A percentile compares a stretch with the other conserved stretches of the same genome.
Evolutionary conservation across 1,140 invertebrate genomes (phyloP).

Genomic region (Whitmania pigra): DNA sequence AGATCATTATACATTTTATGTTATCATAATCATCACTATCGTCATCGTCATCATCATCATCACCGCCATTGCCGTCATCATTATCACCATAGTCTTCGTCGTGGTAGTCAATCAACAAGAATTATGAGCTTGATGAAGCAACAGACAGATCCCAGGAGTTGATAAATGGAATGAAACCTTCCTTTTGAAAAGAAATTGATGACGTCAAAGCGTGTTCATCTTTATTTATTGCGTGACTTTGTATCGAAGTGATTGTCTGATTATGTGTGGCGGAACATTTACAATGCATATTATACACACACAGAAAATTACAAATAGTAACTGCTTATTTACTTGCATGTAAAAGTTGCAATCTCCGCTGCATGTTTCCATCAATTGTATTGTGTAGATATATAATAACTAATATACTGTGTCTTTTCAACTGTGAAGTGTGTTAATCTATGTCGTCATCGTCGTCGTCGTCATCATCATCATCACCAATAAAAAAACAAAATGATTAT

Average conservation of each 20-base stretch:
- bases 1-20: no score
- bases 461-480: no score
- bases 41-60: conserved; percentile 19
- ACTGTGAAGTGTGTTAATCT: no score
- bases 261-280: not conserved
- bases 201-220: not conserved
- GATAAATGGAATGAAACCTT: not conserved
- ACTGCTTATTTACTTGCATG: no score
- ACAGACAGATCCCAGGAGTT: not conserved
- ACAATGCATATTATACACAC: no score
- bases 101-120: not conserved
- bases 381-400: no score
- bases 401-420: no score
- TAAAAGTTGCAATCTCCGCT: no score
- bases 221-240: not conserved
- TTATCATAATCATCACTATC: conserved; percentile 14
- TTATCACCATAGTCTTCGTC: conserved; percentile 8
- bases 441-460: no score
- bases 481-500: no score
- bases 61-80: conserved; percentile 13
- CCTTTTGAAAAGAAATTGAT: not conserved
- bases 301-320: no score
- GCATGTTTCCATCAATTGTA: no score
- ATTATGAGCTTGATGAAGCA: not conserved
- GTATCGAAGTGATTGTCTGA: not conserved